phyloP scores from a whole-genome alignment of 2,113 vertebrate species.

The Crotophaga sulcirostris region DNA sequence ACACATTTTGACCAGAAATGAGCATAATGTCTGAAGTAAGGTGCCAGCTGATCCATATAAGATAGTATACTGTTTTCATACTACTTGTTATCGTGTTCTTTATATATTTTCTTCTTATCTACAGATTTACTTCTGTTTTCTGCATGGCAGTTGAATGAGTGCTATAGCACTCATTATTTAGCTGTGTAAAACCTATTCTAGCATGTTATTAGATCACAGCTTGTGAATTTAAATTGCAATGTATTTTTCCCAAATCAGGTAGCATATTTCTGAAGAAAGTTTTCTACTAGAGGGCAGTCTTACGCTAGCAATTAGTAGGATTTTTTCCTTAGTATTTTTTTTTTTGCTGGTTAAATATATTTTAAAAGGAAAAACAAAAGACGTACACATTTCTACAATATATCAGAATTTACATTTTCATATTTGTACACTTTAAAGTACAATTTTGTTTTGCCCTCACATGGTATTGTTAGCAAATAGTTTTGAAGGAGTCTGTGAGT shows the following conservation, averaged over 20 bases:
- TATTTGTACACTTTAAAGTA: neutral
- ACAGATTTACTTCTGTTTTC: neutral
- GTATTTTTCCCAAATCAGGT: neutral
- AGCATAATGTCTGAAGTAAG: neutral
- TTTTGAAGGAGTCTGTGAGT: neutral
- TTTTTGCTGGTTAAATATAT: neutral
- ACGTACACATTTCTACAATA: neutral
- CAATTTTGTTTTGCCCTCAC: neutral
- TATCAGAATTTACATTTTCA: neutral
- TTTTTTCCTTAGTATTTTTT: neutral
- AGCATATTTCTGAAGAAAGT: neutral
- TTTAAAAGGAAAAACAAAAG: neutral
- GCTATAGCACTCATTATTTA: neutral
- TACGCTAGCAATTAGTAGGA: slow-evolving; percentile 1
- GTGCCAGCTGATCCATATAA: neutral
- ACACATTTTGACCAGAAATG: neutral
- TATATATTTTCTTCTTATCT: neutral
- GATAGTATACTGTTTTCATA: neutral
- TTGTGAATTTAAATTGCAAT: neutral
- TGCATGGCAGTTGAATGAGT: neutral
- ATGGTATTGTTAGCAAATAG: neutral
- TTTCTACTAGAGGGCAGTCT: slow-evolving; percentile 63
- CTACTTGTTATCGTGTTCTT: neutral
- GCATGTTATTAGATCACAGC: neutral
- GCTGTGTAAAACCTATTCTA: neutral